Base-by-base conservation (phyloP, 2,888 invertebrate genomes). In the Synergus umbraculus region DNA sequence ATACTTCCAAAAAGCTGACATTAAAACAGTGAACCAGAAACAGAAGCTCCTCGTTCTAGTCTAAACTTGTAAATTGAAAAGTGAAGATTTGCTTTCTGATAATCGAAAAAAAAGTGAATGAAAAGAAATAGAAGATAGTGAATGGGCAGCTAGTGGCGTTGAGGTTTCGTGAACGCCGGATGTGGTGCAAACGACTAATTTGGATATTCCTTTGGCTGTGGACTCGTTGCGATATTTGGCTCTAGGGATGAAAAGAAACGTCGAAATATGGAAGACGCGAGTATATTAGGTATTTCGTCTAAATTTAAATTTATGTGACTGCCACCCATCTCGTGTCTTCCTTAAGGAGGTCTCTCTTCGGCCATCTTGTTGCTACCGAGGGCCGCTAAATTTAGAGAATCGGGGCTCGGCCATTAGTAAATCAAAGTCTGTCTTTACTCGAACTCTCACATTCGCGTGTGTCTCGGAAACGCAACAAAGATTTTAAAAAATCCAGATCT, bases 131-230 rank as follows among this genome's bases (percentile, higher is more conserved):
- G 37, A 49, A 69, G 41, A 73, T 13, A 54, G 49, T 54, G 49
- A 54, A 29, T 10, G 46, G 29, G 15, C 15, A 44, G 22, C 37
- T 44, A 43, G 67, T 44, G 66, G 13, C 15, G 73, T 60, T 54
- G 49, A 12, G 13, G 12, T 18, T 73, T 73, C n/a, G 54, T 73
- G 49, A 37, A 73, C 73, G 73, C 81, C 88, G 88, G 86, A 89
- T 89, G 88, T 89, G 89, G 87, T 88, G 86, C 83, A 88, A 88
- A 84, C 84, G 87, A 76, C 76, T 88, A 79, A 86, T 88, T 73
- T 89, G 89, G 87, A 86, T 89, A 78, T 89, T 89, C 83, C 85
- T 87, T 60, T 89, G 89, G 88, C 86, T 89, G 73, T 89, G 89
- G 88, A 89, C 88, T 78, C 83, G 88, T 78, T 88, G 89, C 78